phyloP scores from a whole-genome alignment of 2,113 vertebrate species.

The Channa argus region DNA sequence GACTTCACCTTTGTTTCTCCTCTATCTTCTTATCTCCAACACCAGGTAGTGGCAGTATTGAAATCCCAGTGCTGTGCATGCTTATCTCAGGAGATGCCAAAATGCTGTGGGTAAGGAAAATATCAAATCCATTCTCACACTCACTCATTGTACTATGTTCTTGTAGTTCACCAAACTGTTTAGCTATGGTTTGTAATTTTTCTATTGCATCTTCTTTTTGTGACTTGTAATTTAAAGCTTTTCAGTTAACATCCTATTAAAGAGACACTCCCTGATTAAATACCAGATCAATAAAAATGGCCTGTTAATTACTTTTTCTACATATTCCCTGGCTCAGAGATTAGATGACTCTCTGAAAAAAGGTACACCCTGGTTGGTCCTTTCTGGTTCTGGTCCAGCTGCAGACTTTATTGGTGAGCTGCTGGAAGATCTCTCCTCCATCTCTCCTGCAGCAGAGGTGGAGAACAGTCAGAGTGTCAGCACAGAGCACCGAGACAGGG shows the following conservation, averaged over 20 bases:
- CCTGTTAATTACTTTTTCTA: not conserved
- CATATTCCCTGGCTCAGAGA: constrained; percentile 66
- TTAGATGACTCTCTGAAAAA: constrained; percentile 83
- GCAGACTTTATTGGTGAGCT: constrained; percentile 86
- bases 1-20: not conserved
- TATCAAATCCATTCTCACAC: not conserved
- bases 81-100: constrained; percentile 84
- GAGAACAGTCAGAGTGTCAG: constrained; percentile 39
- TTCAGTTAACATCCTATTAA: too few relatives aligned
- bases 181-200: too few relatives aligned
- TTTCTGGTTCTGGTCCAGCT: constrained; percentile 86
- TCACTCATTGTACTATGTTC: too few relatives aligned
- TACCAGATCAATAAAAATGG: not conserved
- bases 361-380: constrained; percentile 86
- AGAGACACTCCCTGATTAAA: not conserved
- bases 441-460: constrained; percentile 8
- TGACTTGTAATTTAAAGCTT: too few relatives aligned
- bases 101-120: constrained; percentile 84
- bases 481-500: constrained; percentile 44
- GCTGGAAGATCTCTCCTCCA: constrained; percentile 68
- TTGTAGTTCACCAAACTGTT: too few relatives aligned
- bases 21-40: not conserved
- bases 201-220: too few relatives aligned
- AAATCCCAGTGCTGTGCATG: constrained; percentile 90
- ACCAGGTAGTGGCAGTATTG: constrained; percentile 87